These are phyloP conservation scores for Periparus ater DNA, from an alignment of 2,797 vertebrate genomes.

Conservation along the genomic window DNA sequence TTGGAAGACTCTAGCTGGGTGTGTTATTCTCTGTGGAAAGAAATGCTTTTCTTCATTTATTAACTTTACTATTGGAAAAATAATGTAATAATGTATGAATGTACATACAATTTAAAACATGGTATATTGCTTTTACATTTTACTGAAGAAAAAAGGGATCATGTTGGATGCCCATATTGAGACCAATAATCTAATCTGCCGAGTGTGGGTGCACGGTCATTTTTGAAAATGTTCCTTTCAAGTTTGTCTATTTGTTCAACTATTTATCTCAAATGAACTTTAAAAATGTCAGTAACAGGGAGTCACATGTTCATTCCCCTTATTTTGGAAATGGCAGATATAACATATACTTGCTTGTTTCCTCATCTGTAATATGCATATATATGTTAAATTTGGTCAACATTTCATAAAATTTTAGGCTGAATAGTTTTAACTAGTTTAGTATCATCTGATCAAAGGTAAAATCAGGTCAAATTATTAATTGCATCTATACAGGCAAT, in stretches of 20 bases:
- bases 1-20: not conserved
- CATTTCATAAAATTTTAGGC: not conserved
- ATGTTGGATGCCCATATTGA: not conserved
- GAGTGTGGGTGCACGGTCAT: fast-evolving
- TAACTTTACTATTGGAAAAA: not conserved
- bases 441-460: not conserved
- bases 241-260: not conserved
- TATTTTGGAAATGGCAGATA: not conserved
- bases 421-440: not conserved
- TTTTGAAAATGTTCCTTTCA: not conserved
- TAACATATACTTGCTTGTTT: not conserved
- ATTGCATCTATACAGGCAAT: not conserved
- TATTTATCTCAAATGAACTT: not conserved
- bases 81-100: not conserved
- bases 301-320: not conserved
- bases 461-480: not conserved
- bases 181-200: not conserved
- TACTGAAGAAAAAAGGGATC: not conserved
- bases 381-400: not conserved
- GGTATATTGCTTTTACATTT: not conserved
- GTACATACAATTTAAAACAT: not conserved
- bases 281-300: not conserved
- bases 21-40: not conserved
- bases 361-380: not conserved
- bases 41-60: not conserved